Evolutionary conservation across 2,888 invertebrate species (phyloP).

Genomic region (Lycocerus yunnanus): DNA sequence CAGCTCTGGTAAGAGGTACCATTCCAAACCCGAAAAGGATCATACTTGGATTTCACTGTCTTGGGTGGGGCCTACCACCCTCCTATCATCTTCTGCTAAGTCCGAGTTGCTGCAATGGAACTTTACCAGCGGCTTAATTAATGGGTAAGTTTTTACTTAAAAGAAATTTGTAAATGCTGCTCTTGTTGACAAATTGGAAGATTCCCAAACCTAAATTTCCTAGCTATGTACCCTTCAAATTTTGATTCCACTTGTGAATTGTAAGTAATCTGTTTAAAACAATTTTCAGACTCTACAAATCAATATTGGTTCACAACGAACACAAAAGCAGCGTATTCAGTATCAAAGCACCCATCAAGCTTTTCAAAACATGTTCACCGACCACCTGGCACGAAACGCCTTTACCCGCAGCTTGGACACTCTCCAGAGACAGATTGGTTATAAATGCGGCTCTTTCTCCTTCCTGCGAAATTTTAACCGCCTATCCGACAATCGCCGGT

Average conservation of each 20-base stretch:
- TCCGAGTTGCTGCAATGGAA: constrained; percentile 68
- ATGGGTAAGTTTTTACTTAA: constrained; percentile 34
- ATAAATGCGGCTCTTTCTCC: constrained; percentile 57
- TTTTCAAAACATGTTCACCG: constrained; percentile 28
- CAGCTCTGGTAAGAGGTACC: constrained; percentile 38
- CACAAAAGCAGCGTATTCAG: constrained; percentile 67
- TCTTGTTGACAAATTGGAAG: no score
- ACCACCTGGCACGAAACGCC: not conserved
- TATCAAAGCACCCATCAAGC: constrained; percentile 57
- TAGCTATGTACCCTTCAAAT: no score
- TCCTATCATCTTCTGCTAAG: constrained; percentile 63
- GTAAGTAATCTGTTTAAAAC: no score
- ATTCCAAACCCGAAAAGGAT: constrained; percentile 25
- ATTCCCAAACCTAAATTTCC: no score
- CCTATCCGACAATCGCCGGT: constrained; percentile 67
- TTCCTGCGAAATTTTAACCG: constrained; percentile 49
- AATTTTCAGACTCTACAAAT: constrained; percentile 12
- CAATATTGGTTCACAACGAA: constrained; percentile 52
- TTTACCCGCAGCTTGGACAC: constrained; percentile 60
- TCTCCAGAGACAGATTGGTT: constrained; percentile 65
- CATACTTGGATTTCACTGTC: constrained; percentile 58
- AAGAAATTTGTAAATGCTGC: no score
- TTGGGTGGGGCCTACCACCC: constrained; percentile 64
- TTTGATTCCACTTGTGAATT: not conserved
- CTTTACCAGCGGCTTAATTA: constrained; percentile 49